Evolutionary conservation across 2,797 vertebrate genomes (phyloP), one percentile per base, ranked within the genome.

Genomic region (Decapterus maruadsi): DNA sequence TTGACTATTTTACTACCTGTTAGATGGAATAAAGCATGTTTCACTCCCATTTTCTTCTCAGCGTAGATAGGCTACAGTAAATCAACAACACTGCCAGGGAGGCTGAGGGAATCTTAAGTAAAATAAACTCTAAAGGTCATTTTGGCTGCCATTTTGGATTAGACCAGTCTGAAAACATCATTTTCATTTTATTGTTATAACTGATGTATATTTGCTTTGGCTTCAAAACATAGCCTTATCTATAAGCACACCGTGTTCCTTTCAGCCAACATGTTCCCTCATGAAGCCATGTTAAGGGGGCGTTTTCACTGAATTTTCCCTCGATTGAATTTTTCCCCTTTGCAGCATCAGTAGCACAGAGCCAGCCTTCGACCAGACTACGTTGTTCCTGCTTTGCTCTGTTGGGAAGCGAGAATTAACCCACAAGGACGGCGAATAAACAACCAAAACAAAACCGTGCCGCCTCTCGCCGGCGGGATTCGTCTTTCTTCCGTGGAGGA

Each of bases 281-380:
- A 54, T 76, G 76, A 57, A 81, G 77, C 77, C 85, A 81, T 84
- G 80, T 71, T 79, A 61, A 59, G 85, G 85, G 89, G 89, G 88
- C 86, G 85, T 88, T 91, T 87, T 82, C 87, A 50, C 58, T 72
- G 51, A 62, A 60, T 82, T 83, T 73, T 71, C 80, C 69, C 78
- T 68, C 63, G 20, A 76, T 68, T 90, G 85, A 90, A 91, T 94
- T 94, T 93, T 91, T 88, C 70, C 92, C 91, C 92, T 91, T 85
- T 77, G 90, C 92, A 94, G 93, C 91, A 93, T 93, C 93, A 91
- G 91, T 90, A 94, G 93, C 82, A 81, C 75, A 88, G 91, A 93
- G 87, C 89, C 93, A 86, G 92, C 94, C 94, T 92, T 91, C 92
- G 69, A 82, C 72, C 89, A 90, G 59, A 80, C 83, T 71, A 81